Evolutionary conservation across 1,140 invertebrate species (phyloP).

Genomic region (Drosophila seguyi): DNA sequence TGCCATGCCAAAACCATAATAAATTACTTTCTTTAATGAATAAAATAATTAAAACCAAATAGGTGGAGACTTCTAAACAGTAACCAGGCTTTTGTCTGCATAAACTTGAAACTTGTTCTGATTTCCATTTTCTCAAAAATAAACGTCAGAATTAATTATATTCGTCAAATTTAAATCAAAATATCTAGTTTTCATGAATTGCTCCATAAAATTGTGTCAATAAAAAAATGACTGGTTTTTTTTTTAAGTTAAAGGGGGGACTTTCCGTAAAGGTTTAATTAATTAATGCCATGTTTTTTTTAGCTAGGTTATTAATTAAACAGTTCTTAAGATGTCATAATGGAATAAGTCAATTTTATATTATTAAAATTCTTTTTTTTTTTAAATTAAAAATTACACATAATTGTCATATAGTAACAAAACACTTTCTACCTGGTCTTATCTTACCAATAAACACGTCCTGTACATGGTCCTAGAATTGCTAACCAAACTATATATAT

Average conservation of each 20-base stretch:
- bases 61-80: conserved; percentile 1
- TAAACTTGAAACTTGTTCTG: conserved; percentile 2
- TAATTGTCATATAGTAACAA: background rate
- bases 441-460: conserved; percentile 56
- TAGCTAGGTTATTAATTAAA: conserved; percentile 3
- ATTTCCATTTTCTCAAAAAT: conserved; percentile 9
- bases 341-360: too few species aligned
- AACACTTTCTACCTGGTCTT: background rate
- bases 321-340: background rate
- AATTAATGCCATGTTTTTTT: background rate
- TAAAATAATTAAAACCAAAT: background rate
- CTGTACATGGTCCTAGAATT: conserved; percentile 49
- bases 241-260: background rate
- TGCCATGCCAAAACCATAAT: background rate
- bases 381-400: background rate
- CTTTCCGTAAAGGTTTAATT: background rate
- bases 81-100: conserved; percentile 5
- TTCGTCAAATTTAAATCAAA: conserved; percentile 16
- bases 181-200: conserved; percentile 16
- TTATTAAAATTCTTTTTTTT: background rate
- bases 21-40: conserved; percentile 14
- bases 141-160: conserved; percentile 13
- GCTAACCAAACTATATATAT: conserved; percentile 10
- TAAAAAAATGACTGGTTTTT: conserved; percentile 8
- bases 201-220: conserved; percentile 1